Evolutionary conservation across 2,797 vertebrate genomes (phyloP).

Genomic region (Margarornis squamiger): DNA sequence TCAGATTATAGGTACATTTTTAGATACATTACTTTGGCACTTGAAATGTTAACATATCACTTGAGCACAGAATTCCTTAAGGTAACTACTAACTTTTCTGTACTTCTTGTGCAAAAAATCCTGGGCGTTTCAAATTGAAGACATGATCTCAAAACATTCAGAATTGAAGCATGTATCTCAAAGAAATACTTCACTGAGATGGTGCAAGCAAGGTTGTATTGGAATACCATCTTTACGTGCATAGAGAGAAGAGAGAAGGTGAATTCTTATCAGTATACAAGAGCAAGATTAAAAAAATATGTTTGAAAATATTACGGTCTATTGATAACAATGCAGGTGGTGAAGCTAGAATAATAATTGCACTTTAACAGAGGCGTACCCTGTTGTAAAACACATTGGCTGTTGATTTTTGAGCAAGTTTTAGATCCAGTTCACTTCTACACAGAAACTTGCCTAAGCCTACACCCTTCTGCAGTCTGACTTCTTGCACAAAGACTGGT

Average conservation of each 20-base stretch:
- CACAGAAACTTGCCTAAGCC: neutral
- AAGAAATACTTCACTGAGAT: neutral
- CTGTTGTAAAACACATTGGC: neutral
- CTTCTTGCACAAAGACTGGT: neutral
- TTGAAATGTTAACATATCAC: neutral
- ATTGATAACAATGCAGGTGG: neutral
- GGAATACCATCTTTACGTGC: neutral
- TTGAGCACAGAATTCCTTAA: neutral
- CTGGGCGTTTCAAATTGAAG: neutral
- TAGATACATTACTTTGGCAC: neutral
- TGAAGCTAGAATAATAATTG: neutral
- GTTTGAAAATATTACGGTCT: neutral
- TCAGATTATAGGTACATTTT: neutral
- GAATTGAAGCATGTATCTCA: too few species aligned
- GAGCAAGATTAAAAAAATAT: neutral
- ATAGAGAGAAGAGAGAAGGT: neutral
- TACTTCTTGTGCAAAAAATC: neutral
- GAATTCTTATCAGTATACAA: neutral
- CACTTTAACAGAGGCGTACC: neutral
- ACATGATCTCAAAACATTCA: neutral
- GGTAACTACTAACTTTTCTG: neutral
- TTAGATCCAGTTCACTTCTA: neutral
- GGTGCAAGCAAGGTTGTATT: neutral
- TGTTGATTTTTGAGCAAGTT: neutral
- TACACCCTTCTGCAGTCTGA: neutral